Evolutionary conservation across 1,140 invertebrate genomes (phyloP).

Genomic region (Oppia nitens): DNA sequence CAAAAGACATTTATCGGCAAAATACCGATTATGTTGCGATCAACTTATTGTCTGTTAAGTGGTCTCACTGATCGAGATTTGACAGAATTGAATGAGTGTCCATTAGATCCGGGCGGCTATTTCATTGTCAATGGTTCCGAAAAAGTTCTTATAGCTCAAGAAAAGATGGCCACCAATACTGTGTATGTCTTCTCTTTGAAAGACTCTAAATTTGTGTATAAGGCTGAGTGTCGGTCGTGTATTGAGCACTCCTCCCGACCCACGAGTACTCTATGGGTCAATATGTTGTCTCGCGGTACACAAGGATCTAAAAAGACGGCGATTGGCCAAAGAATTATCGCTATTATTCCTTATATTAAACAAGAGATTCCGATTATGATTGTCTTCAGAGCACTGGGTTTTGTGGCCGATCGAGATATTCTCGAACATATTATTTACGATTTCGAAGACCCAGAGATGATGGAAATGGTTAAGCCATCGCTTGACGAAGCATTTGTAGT

Average conservation of each 20-base stretch:
- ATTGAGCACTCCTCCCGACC: slow-evolving; percentile 81
- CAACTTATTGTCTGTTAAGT: slow-evolving; percentile 84
- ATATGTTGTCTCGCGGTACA: slow-evolving; percentile 95
- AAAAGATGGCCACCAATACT: slow-evolving; percentile 99
- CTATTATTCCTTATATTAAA: slow-evolving; percentile 94
- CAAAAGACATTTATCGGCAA: slow-evolving; percentile 98
- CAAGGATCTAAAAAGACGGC: slow-evolving; percentile 88
- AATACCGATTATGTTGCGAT: slow-evolving; percentile 97
- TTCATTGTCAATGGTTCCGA: slow-evolving; percentile 93
- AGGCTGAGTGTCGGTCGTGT: slow-evolving; percentile 87
- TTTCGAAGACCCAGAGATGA: slow-evolving; percentile 98
- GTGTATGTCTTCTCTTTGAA: slow-evolving; percentile 99
- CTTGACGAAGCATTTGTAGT: slow-evolving; percentile 98
- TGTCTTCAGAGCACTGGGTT: slow-evolving; percentile 85
- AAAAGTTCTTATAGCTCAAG: slow-evolving; percentile 92
- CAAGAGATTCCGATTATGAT: slow-evolving; percentile 99
- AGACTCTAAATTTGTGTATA: slow-evolving; percentile 81
- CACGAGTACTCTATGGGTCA: slow-evolving; percentile 93
- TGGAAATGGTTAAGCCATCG: slow-evolving; percentile 99
- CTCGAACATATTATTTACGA: slow-evolving; percentile 98
- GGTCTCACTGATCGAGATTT: slow-evolving; percentile 92
- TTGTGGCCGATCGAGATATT: slow-evolving; percentile 96
- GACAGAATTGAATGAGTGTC: slow-evolving; percentile 95
- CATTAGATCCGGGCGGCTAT: slow-evolving; percentile 91
- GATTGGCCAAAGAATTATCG: slow-evolving; percentile 93